Percentiles rank a stretch among this genome's conserved stretches.
Conservation (phyloP, 2,113 vertebrate genomes). For the Oreochromis niloticus region DNA sequence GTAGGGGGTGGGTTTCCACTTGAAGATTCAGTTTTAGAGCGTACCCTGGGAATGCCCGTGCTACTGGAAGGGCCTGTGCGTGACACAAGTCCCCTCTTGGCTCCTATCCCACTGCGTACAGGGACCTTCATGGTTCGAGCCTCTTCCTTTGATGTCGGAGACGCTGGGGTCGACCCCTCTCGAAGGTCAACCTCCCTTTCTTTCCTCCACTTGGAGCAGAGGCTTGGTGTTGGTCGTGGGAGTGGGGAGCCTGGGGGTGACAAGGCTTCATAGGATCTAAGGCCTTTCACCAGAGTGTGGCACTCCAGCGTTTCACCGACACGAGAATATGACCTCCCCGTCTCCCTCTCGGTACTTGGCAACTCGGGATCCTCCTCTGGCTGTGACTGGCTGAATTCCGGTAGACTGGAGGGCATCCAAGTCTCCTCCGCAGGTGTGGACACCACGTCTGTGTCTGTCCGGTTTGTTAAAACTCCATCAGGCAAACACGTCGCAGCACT, state of each 20-base stretch:
- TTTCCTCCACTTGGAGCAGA: constrained; percentile 78
- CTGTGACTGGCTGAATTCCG: constrained; percentile 45
- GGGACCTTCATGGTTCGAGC: constrained; percentile 32
- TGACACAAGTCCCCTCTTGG: constrained; percentile 60
- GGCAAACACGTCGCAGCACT: not conserved
- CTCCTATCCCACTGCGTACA: constrained; percentile 49
- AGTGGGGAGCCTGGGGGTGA: constrained; percentile 54
- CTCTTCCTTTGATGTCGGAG: constrained; percentile 51
- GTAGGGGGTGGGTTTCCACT: not conserved
- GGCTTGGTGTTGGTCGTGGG: constrained; percentile 63
- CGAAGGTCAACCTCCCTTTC: constrained; percentile 59
- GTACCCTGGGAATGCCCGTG: constrained; percentile 55
- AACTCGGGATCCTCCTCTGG: constrained; percentile 39
- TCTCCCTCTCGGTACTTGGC: constrained; percentile 31
- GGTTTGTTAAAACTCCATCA: constrained; percentile 15
- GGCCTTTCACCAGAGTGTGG: constrained; percentile 73
- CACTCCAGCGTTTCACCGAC: constrained; percentile 73
- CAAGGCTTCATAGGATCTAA: constrained; percentile 68
- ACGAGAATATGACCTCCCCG: constrained; percentile 32
- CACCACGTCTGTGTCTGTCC: not conserved
- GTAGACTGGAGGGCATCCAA: constrained; percentile 44
- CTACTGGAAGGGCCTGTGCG: constrained; percentile 31
- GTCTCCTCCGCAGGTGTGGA: constrained; percentile 20
- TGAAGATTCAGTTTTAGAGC: constrained; percentile 54
- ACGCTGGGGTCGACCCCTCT: constrained; percentile 14